These are phyloP conservation scores for Sylvilagus bachmani DNA, from an alignment of 2,113 vertebrate species.

Conservation along the genomic window DNA sequence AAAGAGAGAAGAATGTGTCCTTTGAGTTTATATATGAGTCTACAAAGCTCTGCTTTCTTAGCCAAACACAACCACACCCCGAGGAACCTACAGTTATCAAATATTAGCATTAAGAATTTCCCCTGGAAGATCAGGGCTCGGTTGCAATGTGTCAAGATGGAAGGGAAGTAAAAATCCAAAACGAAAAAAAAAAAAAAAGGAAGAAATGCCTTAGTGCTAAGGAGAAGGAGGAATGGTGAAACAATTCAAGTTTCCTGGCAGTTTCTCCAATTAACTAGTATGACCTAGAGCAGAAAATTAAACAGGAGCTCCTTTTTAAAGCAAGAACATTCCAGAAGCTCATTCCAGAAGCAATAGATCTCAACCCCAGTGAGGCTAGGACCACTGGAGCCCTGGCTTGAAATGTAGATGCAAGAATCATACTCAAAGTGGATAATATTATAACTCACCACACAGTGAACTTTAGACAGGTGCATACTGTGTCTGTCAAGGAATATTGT, in stretches of 20 bases:
- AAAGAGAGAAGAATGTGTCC: conserved; percentile 66
- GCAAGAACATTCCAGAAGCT: background rate
- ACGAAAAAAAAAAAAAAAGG: background rate
- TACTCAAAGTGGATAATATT: background rate
- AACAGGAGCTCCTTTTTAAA: background rate
- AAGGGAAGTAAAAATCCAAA: background rate
- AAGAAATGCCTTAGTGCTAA: background rate
- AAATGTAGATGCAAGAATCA: background rate
- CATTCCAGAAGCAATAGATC: background rate
- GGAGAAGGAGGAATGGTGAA: background rate
- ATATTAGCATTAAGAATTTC: conserved; percentile 68
- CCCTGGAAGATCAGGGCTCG: background rate
- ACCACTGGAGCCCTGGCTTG: background rate
- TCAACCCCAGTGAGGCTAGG: background rate
- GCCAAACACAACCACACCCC: conserved; percentile 51
- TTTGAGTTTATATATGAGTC: conserved; percentile 64
- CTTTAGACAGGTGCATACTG: background rate
- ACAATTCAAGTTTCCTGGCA: background rate
- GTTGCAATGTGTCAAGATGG: conserved; percentile 16
- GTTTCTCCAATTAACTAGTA: background rate
- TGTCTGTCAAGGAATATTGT: background rate
- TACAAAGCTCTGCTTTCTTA: conserved; percentile 68
- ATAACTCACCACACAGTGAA: background rate
- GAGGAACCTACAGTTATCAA: conserved; percentile 33
- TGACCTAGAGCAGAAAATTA: background rate